These are phyloP conservation scores for Oreamnos americanus DNA, from an alignment of 2,113 vertebrate genomes.

Conservation along the genomic window DNA sequence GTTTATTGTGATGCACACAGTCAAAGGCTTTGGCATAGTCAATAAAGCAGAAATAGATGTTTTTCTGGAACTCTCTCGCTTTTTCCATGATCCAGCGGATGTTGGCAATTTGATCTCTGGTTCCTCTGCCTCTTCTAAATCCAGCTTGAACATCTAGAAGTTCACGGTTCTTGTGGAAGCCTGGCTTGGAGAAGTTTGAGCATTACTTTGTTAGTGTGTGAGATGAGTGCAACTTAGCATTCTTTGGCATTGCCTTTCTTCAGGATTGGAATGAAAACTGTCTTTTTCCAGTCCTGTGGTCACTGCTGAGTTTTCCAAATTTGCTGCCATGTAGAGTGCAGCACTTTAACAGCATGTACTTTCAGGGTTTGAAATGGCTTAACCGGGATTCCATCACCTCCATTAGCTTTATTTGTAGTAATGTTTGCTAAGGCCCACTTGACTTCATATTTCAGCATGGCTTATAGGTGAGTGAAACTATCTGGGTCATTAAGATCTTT, in stretches of 20 bases:
- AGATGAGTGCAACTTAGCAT: background rate
- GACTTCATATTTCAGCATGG: background rate
- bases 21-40: background rate
- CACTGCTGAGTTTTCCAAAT: background rate
- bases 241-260: background rate
- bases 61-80: background rate
- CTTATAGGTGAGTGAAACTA: background rate
- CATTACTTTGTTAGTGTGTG: background rate
- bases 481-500: background rate
- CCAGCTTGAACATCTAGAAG: background rate
- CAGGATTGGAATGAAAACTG: background rate
- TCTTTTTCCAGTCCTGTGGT: background rate
- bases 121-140: background rate
- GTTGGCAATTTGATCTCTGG: background rate
- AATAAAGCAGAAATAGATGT: background rate
- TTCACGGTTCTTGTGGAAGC: background rate
- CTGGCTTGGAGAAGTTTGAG: background rate
- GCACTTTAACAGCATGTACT: background rate
- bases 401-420: background rate
- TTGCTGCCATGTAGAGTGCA: background rate
- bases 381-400: background rate
- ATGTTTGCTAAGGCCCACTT: background rate
- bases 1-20: rapidly evolving
- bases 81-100: rapidly evolving
- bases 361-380: background rate